Conservation (phyloP, 2,888 invertebrate genomes). For the Cecidostiba fungosa region DNA sequence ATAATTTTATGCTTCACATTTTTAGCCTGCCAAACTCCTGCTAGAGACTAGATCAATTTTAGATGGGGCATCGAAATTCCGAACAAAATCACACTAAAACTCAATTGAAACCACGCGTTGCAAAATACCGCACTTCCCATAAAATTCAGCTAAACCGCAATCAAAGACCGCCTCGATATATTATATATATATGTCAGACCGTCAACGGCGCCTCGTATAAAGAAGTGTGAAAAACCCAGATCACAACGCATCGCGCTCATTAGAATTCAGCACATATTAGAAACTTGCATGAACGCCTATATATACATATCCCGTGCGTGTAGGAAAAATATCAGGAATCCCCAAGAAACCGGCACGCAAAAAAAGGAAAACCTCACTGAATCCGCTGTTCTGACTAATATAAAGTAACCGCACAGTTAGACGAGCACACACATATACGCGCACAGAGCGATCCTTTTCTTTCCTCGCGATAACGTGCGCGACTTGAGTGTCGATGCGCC, state of each 20-base stretch:
- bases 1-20: not conserved
- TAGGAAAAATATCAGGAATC: not conserved
- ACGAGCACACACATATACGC: not conserved
- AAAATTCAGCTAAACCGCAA: not conserved
- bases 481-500: conserved; percentile 23
- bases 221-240: not conserved
- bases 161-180: not conserved
- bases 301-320: not conserved
- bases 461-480: conserved; percentile 10
- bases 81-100: not conserved
- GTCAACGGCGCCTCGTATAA: not conserved
- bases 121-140: not conserved
- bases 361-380: not conserved
- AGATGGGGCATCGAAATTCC: not conserved
- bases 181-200: not conserved
- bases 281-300: not conserved
- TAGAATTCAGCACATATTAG: not conserved
- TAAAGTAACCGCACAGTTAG: not conserved
- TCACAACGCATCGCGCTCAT: not conserved
- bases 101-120: not conserved
- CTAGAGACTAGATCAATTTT: not conserved
- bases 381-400: conserved; percentile 33
- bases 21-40: not conserved
- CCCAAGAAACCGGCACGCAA: not conserved
- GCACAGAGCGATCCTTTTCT: not conserved